Percentiles rank a stretch among this genome's conserved stretches.
phyloP scores from a whole-genome alignment of 2,888 invertebrate species.

The Magallana nippona region DNA sequence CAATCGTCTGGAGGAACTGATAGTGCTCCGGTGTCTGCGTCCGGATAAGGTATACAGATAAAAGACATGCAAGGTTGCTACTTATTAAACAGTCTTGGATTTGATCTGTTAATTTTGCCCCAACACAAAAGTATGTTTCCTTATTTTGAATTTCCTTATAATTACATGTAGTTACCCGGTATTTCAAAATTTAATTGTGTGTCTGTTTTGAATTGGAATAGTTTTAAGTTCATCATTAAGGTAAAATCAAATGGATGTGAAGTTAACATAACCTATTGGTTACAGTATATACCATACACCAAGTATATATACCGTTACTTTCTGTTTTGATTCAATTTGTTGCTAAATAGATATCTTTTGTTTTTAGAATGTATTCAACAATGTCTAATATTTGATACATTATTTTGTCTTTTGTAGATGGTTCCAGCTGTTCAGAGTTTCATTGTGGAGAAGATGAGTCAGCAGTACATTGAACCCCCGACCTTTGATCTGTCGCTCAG shows the following conservation, averaged over 20 bases:
- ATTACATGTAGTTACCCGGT: no score
- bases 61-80: not conserved
- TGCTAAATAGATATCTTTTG: not conserved
- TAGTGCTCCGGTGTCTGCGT: constrained; percentile 80
- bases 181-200: no score
- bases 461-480: constrained; percentile 78
- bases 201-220: no score
- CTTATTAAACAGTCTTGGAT: not conserved
- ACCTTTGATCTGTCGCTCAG: constrained; percentile 79
- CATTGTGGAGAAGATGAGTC: constrained; percentile 77
- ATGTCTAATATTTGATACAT: not conserved
- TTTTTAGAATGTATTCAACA: not conserved
- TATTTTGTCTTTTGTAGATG: constrained; percentile 66
- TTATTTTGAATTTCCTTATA: no score
- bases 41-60: constrained; percentile 75
- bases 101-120: no score
- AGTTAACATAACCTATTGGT: no score
- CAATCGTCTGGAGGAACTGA: constrained; percentile 85
- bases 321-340: not conserved
- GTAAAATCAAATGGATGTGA: no score
- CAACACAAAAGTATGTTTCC: no score
- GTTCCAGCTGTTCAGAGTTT: constrained; percentile 78
- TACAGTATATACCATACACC: no score
- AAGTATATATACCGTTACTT: no score
- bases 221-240: no score